Conservation (phyloP, 2,797 vertebrate species). For the Acropternis orthonyx region DNA sequence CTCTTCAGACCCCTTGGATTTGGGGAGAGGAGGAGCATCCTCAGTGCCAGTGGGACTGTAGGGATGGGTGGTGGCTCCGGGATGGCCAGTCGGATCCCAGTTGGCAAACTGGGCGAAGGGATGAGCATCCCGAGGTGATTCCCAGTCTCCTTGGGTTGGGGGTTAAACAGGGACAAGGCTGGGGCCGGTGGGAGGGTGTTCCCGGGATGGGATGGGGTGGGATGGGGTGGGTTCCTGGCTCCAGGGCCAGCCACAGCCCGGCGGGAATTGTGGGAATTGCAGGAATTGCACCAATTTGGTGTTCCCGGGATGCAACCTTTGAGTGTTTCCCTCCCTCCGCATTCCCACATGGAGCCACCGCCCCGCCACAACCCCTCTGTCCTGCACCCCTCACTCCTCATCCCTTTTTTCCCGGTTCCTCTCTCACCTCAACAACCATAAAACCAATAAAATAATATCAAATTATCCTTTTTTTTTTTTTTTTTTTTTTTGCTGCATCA, state of each 20-base stretch:
- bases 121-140: neutral
- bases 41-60: neutral
- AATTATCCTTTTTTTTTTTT: neutral
- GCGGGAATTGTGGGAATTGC: no score
- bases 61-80: no score
- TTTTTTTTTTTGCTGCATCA: neutral
- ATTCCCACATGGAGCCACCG: neutral
- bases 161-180: neutral
- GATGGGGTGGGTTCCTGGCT: neutral
- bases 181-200: accelerated
- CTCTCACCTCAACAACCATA: neutral
- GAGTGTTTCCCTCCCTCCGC: no score
- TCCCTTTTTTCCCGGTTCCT: neutral
- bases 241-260: neutral
- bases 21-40: neutral
- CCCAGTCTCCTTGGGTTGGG: neutral
- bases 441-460: neutral
- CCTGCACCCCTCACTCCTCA: no score
- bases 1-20: neutral
- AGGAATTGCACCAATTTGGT: neutral
- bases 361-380: neutral
- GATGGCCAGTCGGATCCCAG: neutral
- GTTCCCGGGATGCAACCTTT: accelerated
- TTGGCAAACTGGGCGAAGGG: neutral
- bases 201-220: accelerated